Evolutionary conservation across 2,113 vertebrate species (phyloP).

Genomic region (Myrmecophaga tridactyla): DNA sequence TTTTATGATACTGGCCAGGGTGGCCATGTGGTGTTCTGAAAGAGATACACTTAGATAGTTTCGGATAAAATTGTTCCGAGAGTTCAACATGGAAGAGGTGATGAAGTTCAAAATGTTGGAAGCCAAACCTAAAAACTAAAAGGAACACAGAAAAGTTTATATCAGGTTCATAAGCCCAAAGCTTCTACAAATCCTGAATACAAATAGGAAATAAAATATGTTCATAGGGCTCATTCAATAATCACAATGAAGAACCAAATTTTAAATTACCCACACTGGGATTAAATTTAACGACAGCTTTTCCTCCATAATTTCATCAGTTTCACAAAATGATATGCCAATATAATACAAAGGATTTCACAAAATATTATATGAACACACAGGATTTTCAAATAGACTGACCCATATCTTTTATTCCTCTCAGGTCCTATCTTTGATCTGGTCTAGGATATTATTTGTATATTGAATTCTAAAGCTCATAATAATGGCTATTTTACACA

Average conservation of each 20-base stretch:
- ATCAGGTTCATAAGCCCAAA: not conserved
- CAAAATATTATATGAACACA: not conserved
- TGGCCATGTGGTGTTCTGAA: constrained; percentile 97
- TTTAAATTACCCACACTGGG: not conserved
- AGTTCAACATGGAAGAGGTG: constrained; percentile 98
- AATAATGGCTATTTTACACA: not conserved
- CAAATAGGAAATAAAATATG: not conserved
- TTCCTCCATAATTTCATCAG: not conserved
- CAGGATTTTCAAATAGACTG: not conserved
- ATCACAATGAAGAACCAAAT: not conserved
- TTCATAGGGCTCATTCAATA: not conserved
- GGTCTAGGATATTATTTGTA: not conserved
- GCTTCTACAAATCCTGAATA: not conserved
- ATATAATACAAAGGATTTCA: not conserved
- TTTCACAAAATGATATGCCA: not conserved
- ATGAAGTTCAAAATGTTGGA: constrained; percentile 98
- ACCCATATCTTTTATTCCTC: not conserved
- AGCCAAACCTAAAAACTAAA: constrained; percentile 95
- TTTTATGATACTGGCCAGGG: constrained; percentile 97
- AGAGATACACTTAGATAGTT: constrained; percentile 98
- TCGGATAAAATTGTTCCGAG: constrained; percentile 97
- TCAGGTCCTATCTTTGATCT: not conserved
- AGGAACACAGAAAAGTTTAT: constrained; percentile 34
- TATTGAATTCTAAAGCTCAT: not conserved
- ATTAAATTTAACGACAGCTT: not conserved